Percentiles rank a stretch among this genome's conserved stretches.
Conservation (phyloP, 2,113 vertebrate species). For the Ictalurus furcatus region DNA sequence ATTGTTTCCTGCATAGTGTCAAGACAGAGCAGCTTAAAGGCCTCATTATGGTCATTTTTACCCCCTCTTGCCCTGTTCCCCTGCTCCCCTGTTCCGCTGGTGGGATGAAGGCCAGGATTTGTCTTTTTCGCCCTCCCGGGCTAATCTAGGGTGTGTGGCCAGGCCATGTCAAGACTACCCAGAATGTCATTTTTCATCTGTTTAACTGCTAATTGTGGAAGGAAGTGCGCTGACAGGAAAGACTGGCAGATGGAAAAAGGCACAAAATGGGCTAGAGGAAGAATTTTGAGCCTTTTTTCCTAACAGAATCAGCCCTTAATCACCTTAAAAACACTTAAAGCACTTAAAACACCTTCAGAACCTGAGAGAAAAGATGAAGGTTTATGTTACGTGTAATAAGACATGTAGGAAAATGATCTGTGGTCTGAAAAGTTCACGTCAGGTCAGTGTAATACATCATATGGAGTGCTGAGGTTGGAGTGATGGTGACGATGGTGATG, state of each 20-base stretch:
- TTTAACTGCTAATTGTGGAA: not conserved
- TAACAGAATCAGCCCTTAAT: not conserved
- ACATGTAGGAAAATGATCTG: not conserved
- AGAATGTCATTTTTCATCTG: conserved; percentile 17
- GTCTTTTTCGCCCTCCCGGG: conserved; percentile 30
- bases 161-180: conserved; percentile 11
- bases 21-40: conserved; percentile 29
- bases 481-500: conserved; percentile 9
- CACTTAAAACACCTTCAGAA: not conserved
- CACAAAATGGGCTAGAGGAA: not conserved
- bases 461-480: not conserved
- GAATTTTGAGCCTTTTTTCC: not conserved
- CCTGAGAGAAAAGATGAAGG: not conserved
- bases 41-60: conserved; percentile 27
- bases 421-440: not conserved
- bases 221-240: not conserved
- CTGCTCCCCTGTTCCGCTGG: not conserved
- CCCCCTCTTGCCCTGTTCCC: not conserved
- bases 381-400: not conserved
- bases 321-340: not conserved
- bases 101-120: conserved; percentile 34
- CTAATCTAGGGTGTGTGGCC: conserved; percentile 25
- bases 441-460: not conserved
- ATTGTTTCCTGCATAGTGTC: conserved; percentile 51
- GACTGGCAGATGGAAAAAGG: not conserved